Percentiles rank a stretch among this genome's conserved stretches.
phyloP scores from a whole-genome alignment of 2,888 invertebrate species.

The Napeogenes sylphis region DNA sequence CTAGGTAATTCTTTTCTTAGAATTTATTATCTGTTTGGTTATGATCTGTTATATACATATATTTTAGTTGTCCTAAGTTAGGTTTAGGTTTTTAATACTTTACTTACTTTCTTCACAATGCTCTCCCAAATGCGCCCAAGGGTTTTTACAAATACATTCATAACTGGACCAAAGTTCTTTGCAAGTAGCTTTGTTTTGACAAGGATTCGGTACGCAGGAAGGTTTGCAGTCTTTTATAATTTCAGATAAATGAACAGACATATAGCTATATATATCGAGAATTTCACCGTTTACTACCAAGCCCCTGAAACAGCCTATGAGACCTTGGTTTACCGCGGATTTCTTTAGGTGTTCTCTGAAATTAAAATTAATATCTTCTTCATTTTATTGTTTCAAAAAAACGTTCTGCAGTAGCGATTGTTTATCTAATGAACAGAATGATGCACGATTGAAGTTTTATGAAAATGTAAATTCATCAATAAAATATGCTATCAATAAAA shows the following conservation, averaged over 20 bases:
- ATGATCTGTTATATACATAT: not conserved
- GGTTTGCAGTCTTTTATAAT: slow-evolving; percentile 96
- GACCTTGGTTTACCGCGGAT: slow-evolving; percentile 89
- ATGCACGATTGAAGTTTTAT: too few species aligned
- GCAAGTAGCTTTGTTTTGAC: slow-evolving; percentile 92
- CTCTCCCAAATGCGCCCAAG: slow-evolving; percentile 93
- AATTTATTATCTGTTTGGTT: slow-evolving; percentile 3
- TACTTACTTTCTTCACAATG: slow-evolving; percentile 93
- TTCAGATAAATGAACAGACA: slow-evolving; percentile 93
- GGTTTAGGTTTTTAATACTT: not conserved
- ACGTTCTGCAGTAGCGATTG: too few species aligned
- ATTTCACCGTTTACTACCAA: slow-evolving; percentile 94
- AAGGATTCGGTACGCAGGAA: slow-evolving; percentile 95
- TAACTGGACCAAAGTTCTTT: slow-evolving; percentile 95
- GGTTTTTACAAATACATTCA: slow-evolving; percentile 93
- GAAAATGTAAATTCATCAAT: too few species aligned
- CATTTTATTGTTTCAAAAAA: too few species aligned
- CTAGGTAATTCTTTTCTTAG: not conserved
- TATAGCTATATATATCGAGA: slow-evolving; percentile 93
- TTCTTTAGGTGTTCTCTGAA: slow-evolving; percentile 87
- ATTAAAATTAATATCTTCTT: slow-evolving; percentile 22
- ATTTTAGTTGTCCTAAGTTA: not conserved
- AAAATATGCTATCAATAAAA: too few species aligned
- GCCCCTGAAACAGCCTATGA: slow-evolving; percentile 96
- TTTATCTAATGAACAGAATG: too few species aligned